Evolutionary conservation across 1,140 invertebrate genomes (phyloP).

Genomic region (Cyclina sinensis): DNA sequence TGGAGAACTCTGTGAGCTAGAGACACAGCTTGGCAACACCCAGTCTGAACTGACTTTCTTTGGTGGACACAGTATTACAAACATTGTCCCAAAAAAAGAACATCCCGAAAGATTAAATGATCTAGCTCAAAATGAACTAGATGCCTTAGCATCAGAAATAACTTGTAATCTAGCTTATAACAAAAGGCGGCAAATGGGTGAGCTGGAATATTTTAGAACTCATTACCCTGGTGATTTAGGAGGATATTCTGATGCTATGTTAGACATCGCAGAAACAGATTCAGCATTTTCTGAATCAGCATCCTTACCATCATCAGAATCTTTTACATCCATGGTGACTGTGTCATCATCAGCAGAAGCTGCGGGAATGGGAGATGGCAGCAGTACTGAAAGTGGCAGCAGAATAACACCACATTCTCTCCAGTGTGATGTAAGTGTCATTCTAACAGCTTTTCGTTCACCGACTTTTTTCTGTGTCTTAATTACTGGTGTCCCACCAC

Average conservation of each 20-base stretch:
- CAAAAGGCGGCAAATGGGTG: constrained; percentile 54
- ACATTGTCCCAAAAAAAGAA: constrained; percentile 66
- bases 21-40: constrained; percentile 85
- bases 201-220: constrained; percentile 63
- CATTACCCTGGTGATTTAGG: constrained; percentile 69
- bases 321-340: constrained; percentile 91
- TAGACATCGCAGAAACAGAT: constrained; percentile 93
- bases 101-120: constrained; percentile 72
- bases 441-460: too few relatives aligned
- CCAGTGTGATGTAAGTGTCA: constrained; percentile 77
- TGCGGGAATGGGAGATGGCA: constrained; percentile 78
- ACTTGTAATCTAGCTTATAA: constrained; percentile 78
- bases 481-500: too few relatives aligned
- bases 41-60: constrained; percentile 77
- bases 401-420: constrained; percentile 75
- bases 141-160: constrained; percentile 83
- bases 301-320: constrained; percentile 95
- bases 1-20: constrained; percentile 95
- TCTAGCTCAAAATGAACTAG: constrained; percentile 80
- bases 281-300: constrained; percentile 99
- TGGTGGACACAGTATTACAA: constrained; percentile 31
- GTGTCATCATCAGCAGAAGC: constrained; percentile 83
- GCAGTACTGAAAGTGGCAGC: constrained; percentile 77
- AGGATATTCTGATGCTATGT: constrained; percentile 87
- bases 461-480: too few relatives aligned